These are phyloP conservation scores for Callipepla squamata DNA, from an alignment of 2,113 vertebrate genomes.

Conservation along the genomic window DNA sequence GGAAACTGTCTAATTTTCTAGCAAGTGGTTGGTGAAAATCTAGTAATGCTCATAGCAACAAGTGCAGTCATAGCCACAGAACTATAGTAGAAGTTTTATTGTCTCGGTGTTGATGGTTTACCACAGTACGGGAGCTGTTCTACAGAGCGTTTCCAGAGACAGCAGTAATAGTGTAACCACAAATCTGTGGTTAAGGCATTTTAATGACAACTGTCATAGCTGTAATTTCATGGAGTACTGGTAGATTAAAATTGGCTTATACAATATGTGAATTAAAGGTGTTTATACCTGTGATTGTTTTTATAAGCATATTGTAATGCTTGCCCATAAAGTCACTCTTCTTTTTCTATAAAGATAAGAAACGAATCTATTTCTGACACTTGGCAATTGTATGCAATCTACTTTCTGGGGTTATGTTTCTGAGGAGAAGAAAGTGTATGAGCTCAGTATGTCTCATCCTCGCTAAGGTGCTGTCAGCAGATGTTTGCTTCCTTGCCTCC, in stretches of 20 bases:
- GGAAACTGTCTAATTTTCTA: not conserved
- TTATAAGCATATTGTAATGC: not conserved
- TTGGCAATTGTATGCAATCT: not conserved
- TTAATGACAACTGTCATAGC: slow-evolving; percentile 28
- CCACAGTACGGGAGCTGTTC: not conserved
- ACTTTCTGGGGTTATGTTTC: not conserved
- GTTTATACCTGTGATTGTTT: slow-evolving; percentile 5
- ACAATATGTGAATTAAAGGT: not conserved
- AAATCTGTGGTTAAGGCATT: not conserved
- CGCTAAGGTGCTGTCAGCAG: not conserved
- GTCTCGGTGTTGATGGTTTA: not conserved
- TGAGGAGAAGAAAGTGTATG: not conserved
- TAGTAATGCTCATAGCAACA: not conserved
- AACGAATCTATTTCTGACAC: not conserved
- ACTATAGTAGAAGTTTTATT: not conserved
- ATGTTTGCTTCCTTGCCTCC: not conserved
- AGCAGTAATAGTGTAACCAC: not conserved
- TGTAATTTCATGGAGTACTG: not conserved
- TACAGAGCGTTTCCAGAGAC: not conserved
- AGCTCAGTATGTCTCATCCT: not conserved
- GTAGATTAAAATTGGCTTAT: slow-evolving; percentile 17
- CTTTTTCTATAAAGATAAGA: slow-evolving; percentile 3
- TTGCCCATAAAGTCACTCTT: not conserved
- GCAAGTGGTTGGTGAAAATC: not conserved
- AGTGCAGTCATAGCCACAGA: not conserved